Evolutionary conservation across 2,113 vertebrate species (phyloP).

Genomic region (Trematomus loennbergii): DNA sequence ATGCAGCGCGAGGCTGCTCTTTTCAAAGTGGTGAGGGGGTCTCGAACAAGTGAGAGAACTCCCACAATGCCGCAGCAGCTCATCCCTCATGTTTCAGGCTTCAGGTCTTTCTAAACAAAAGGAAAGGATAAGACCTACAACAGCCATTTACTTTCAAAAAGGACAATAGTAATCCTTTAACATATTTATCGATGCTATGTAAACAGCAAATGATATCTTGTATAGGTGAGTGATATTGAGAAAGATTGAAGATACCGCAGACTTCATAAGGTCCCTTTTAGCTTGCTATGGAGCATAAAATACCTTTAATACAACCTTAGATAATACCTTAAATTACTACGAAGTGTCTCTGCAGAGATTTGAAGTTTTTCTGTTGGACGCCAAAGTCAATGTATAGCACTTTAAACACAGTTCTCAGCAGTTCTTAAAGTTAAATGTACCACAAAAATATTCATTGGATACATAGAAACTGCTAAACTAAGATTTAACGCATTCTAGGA

Average conservation of each 20-base stretch:
- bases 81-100: constrained; percentile 72
- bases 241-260: constrained; percentile 10
- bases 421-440: background rate
- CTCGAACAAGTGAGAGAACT: constrained; percentile 75
- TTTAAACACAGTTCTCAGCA: background rate
- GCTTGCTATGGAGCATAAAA: background rate
- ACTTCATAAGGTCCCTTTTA: background rate
- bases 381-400: background rate
- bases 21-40: constrained; percentile 76
- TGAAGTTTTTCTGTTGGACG: background rate
- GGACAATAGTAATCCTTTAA: constrained; percentile 58
- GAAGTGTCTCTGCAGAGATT: background rate
- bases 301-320: background rate
- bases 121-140: constrained; percentile 42
- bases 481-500: background rate
- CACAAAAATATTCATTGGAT: background rate
- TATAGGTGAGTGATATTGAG: background rate
- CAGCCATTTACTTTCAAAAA: constrained; percentile 35
- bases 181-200: constrained; percentile 2
- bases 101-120: constrained; percentile 63
- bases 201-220: constrained; percentile 1
- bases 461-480: background rate
- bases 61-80: constrained; percentile 71
- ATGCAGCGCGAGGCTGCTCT: constrained; percentile 72
- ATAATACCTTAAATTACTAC: background rate